Percentiles rank a stretch among this genome's conserved stretches.
These are phyloP conservation scores for Mola mola DNA, from an alignment of 2,113 vertebrate species.

Conservation along the genomic window DNA sequence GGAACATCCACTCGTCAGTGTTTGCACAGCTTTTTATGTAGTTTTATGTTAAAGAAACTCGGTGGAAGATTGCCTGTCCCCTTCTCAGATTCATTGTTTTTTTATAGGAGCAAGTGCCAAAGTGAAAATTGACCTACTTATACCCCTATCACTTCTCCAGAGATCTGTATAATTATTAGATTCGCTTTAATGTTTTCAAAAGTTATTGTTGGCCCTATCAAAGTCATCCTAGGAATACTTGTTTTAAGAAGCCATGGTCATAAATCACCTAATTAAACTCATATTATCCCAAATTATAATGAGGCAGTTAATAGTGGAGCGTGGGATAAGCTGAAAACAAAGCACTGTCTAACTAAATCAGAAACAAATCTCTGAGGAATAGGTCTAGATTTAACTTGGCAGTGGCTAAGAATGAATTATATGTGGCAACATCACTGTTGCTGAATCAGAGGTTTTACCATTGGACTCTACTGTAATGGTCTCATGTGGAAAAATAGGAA, in stretches of 20 bases:
- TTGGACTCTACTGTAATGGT: too few relatives aligned
- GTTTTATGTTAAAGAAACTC: neutral
- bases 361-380: neutral
- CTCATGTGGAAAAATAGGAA: neutral
- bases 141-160: neutral
- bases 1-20: conserved; percentile 84
- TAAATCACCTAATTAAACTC: neutral
- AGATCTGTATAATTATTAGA: neutral
- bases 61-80: too few relatives aligned
- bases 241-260: neutral
- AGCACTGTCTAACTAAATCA: neutral
- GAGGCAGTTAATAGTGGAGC: neutral
- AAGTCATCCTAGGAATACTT: neutral
- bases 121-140: neutral
- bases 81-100: too few relatives aligned
- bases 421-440: too few relatives aligned
- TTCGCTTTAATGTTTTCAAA: neutral
- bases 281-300: neutral
- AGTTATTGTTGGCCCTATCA: neutral
- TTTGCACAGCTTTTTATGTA: neutral
- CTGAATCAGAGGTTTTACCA: too few relatives aligned
- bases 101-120: too few relatives aligned
- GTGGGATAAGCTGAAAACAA: neutral
- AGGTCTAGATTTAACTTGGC: conserved; percentile 5
- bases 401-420: too few relatives aligned